phyloP scores from a whole-genome alignment of 1,140 invertebrate genomes.

The Zaprionus davidi region DNA sequence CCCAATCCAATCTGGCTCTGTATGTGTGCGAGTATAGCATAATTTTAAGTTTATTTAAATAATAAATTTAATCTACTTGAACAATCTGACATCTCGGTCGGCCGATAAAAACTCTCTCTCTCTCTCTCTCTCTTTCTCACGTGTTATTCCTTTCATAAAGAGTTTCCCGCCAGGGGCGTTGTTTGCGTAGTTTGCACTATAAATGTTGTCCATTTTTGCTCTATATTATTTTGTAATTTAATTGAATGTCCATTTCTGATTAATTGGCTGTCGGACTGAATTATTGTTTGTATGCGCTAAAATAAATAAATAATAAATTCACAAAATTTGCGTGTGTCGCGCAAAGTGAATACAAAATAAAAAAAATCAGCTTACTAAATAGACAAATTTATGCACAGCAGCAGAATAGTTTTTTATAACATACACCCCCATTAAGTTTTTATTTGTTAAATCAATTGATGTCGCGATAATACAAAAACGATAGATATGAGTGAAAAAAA shows the following conservation, averaged over 20 bases:
- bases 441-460: slow-evolving; percentile 66
- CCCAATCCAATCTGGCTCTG: slow-evolving; percentile 35
- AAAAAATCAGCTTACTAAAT: slow-evolving; percentile 35
- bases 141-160: slow-evolving; percentile 61
- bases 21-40: slow-evolving; percentile 5
- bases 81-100: slow-evolving; percentile 45
- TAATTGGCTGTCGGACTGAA: slow-evolving; percentile 79
- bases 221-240: slow-evolving; percentile 74
- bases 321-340: slow-evolving; percentile 60
- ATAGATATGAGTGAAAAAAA: slow-evolving; percentile 28
- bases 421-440: neutral
- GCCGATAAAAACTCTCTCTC: slow-evolving; percentile 32
- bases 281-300: slow-evolving; percentile 65
- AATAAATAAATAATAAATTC: slow-evolving; percentile 79
- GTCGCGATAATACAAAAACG: slow-evolving; percentile 53
- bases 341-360: slow-evolving; percentile 18
- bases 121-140: neutral
- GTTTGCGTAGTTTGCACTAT: slow-evolving; percentile 30
- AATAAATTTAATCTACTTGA: slow-evolving; percentile 54
- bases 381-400: slow-evolving; percentile 65
- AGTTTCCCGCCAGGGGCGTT: slow-evolving; percentile 56
- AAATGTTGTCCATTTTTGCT: slow-evolving; percentile 33
- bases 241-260: slow-evolving; percentile 83
- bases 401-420: slow-evolving; percentile 56
- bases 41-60: slow-evolving; percentile 59